Conservation (phyloP, 2,888 invertebrate species). For the Melolontha melolontha region DNA sequence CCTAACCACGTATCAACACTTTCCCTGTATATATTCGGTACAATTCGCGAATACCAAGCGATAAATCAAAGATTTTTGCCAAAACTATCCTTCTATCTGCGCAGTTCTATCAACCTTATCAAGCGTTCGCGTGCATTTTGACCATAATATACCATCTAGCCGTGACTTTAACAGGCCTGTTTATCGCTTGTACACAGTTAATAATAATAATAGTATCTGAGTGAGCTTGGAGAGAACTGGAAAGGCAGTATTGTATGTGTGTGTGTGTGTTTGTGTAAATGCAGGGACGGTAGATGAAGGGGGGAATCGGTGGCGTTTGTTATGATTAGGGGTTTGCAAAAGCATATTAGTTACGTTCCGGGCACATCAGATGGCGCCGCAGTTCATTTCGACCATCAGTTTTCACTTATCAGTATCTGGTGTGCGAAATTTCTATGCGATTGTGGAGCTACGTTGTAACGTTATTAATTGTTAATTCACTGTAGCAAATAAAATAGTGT, state of each 20-base stretch:
- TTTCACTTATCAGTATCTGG: conserved; percentile 15
- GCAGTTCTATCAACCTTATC: conserved; percentile 20
- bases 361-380: conserved; percentile 6
- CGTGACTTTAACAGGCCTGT: conserved; percentile 27
- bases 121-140: conserved; percentile 21
- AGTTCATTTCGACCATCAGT: conserved; percentile 19
- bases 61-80: conserved; percentile 34
- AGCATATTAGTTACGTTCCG: conserved; percentile 10
- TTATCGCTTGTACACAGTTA: conserved; percentile 33
- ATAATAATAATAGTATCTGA: conserved; percentile 20
- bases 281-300: no score
- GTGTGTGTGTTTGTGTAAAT: no score
- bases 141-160: conserved; percentile 22
- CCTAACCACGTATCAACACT: no score
- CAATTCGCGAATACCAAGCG: neutral
- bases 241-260: no score
- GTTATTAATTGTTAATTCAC: no score
- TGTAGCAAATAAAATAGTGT: no score
- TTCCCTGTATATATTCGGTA: no score
- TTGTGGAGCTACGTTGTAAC: no score
- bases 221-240: no score
- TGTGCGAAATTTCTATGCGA: no score
- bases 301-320: neutral
- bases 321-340: conserved; percentile 6
- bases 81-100: conserved; percentile 28